Evolutionary conservation across 2,797 vertebrate species (phyloP), one percentile per base, ranked within the genome.

Genomic region (Pristis pectinata): DNA sequence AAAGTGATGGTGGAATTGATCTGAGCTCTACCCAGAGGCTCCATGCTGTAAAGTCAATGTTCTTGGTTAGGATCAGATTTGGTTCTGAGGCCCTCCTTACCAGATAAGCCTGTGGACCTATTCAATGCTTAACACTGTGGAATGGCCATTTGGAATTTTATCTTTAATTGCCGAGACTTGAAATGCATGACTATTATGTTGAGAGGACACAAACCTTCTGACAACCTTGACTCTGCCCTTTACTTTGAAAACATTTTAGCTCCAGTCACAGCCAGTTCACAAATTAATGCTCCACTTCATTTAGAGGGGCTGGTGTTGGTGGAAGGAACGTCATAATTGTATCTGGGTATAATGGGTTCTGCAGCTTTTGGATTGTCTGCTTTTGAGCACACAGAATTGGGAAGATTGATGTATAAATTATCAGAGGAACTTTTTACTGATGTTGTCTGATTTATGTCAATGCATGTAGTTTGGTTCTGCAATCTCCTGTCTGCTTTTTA

Each of bases 391-490:
- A n/a, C 30, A 17, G 30, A 89, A 89, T n/a, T 53, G 59, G 56
- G 56, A 89, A 89, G 85, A 37, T 61, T 89, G 53, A 89, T 89
- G 56, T 89, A 15, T 22, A 59, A 89, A 89, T 61, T 6, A 89
- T 89, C 56, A 64, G 85, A 61, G 13, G 89, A 61, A 61, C 56
- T 37, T 89, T 89, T 7, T 7, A n/a, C 53, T 15, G 53, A 59
- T 89, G 34, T 1, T 34, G 34, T 61, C 30, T 89, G 53, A 89
- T 89, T 89, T 59, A 89, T 59, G 49, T 83, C 44, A 53, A 49
- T 83, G 80, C 83, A 89, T 89, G 11, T 61, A n/a, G 85, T 61
- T 59, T 61, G 34, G 15, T n/a, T 89, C 30, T 59, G 15, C 56
- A 87, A 59, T 59, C 53, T 89, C 30, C 85, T 17, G 9, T 1